Evolutionary conservation across 2,797 vertebrate genomes (phyloP).

Genomic region (Smutsia temminckii): DNA sequence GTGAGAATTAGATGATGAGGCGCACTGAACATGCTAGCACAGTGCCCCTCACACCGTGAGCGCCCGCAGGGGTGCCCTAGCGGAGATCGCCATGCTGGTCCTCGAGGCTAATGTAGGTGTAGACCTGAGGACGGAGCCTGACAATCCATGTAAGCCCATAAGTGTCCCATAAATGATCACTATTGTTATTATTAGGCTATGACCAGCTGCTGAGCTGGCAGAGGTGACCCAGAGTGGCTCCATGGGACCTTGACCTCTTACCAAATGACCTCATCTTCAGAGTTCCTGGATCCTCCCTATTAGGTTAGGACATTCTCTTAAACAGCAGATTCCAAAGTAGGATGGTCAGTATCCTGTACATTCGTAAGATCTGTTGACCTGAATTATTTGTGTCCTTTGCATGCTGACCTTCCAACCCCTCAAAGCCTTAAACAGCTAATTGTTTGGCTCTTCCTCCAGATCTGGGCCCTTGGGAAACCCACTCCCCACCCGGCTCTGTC

Average conservation of each 20-base stretch:
- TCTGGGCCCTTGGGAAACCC: too few species aligned
- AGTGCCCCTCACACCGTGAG: fast-evolving
- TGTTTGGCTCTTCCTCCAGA: background rate
- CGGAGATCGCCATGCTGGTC: background rate
- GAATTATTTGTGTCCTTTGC: background rate
- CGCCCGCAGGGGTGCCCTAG: fast-evolving
- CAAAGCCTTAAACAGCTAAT: background rate
- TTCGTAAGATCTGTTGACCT: background rate
- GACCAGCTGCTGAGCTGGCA: background rate
- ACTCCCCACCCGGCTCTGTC: background rate
- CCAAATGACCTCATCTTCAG: background rate
- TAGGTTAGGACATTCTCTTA: background rate
- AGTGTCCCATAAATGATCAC: background rate
- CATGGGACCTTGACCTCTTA: background rate
- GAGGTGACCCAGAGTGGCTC: background rate
- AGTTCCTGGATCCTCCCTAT: background rate
- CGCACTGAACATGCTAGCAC: fast-evolving
- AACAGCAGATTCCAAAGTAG: background rate
- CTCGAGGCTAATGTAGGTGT: fast-evolving
- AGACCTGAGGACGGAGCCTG: background rate
- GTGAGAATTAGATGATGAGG: background rate
- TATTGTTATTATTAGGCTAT: background rate
- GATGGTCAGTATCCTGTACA: background rate
- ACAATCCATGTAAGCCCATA: background rate
- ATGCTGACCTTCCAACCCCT: background rate